These are phyloP conservation scores for Nixonia krombeini DNA, from an alignment of 1,140 invertebrate genomes.

Conservation along the genomic window DNA sequence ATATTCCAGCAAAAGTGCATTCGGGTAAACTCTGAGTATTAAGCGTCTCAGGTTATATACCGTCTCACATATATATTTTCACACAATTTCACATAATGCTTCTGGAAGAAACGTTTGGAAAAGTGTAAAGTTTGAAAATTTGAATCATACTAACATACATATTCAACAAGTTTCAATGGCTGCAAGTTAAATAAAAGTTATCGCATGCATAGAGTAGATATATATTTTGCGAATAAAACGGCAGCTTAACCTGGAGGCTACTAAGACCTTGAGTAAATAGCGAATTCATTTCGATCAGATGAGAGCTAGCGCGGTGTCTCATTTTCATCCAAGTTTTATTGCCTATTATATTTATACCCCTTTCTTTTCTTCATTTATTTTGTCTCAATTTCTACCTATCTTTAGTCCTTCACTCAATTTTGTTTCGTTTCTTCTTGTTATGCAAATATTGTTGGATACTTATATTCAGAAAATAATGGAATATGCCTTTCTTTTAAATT, in stretches of 20 bases:
- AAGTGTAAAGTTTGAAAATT: neutral
- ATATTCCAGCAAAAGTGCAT: too few relatives aligned
- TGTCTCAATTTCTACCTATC: too few relatives aligned
- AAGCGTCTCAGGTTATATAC: too few relatives aligned
- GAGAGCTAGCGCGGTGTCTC: conserved; percentile 21
- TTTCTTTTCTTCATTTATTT: neutral
- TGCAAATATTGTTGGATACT: neutral
- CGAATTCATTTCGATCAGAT: conserved; percentile 58
- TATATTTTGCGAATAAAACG: conserved; percentile 34
- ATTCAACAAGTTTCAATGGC: neutral
- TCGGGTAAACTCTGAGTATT: too few relatives aligned
- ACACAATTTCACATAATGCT: too few relatives aligned
- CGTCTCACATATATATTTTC: too few relatives aligned
- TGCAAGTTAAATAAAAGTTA: conserved; percentile 29
- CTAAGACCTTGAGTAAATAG: conserved; percentile 50
- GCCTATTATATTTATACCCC: conserved; percentile 23
- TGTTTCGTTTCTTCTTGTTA: neutral
- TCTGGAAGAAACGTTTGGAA: too few relatives aligned
- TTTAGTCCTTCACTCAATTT: too few relatives aligned
- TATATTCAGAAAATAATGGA: neutral
- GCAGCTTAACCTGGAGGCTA: conserved; percentile 20
- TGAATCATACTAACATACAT: neutral
- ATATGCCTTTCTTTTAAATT: neutral
- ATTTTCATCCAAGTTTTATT: conserved; percentile 37
- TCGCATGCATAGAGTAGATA: conserved; percentile 24